Percentiles rank a stretch among this genome's conserved stretches.
Conservation (phyloP, 2,888 invertebrate genomes). For the Chloroclystis v-ata region DNA sequence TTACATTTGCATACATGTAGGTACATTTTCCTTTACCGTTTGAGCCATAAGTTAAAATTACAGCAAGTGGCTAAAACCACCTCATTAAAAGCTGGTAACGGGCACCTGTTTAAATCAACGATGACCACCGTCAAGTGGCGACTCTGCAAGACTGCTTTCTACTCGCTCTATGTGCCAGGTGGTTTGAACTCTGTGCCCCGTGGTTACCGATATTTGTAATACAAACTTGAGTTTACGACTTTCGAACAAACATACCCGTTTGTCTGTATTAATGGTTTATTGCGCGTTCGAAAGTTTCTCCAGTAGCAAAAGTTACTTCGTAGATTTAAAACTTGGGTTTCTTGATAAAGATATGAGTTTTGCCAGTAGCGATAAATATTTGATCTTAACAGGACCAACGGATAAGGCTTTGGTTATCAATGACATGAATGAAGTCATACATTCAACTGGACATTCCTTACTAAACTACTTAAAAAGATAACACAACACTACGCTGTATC, state of each 20-base stretch:
- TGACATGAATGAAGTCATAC: no score
- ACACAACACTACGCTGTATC: neutral
- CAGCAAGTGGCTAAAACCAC: neutral
- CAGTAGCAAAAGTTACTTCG: no score
- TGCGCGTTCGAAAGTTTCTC: neutral
- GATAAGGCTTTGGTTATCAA: no score
- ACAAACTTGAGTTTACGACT: constrained; percentile 10
- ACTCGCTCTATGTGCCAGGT: constrained; percentile 8
- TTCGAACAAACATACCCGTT: constrained; percentile 1
- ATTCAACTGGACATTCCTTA: no score
- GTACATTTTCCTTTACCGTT: constrained; percentile 3
- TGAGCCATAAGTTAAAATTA: constrained; percentile 6
- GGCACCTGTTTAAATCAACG: constrained; percentile 13
- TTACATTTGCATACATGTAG: neutral
- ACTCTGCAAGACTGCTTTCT: constrained; percentile 17
- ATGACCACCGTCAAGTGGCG: constrained; percentile 18
- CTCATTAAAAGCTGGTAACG: constrained; percentile 14
- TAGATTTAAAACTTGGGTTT: no score
- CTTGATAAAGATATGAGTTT: no score
- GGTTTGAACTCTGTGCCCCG: constrained; percentile 20
- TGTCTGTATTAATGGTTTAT: neutral
- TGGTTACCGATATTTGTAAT: constrained; percentile 18
- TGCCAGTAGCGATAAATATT: no score
- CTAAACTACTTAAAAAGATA: no score
- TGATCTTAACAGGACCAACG: no score